phyloP scores from a whole-genome alignment of 2,797 vertebrate species.

The Galaxias olidus region DNA sequence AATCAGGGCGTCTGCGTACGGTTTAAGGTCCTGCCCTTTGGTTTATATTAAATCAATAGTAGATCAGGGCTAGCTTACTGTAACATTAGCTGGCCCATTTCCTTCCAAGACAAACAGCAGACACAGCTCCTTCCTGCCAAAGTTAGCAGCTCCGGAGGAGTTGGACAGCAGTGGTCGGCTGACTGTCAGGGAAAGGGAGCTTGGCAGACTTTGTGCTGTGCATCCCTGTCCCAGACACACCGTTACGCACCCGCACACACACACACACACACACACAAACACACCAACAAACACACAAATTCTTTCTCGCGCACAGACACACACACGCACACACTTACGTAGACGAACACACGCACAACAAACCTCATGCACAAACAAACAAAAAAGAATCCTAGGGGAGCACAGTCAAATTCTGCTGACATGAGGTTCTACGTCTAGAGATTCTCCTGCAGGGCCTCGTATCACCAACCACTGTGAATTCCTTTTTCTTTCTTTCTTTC shows the following conservation, averaged over 20 bases:
- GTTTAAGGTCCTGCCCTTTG: background rate
- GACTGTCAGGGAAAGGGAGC: constrained; percentile 23
- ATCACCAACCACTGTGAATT: too few species aligned
- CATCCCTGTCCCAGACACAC: too few species aligned
- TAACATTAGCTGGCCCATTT: constrained; percentile 22
- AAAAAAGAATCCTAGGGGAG: constrained; percentile 26
- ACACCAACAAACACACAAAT: background rate
- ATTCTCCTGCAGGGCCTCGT: too few species aligned
- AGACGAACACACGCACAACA: background rate
- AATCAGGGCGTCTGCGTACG: constrained; percentile 11
- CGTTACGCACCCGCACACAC: too few species aligned
- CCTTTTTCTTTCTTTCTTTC: constrained; percentile 13
- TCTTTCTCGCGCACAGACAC: background rate
- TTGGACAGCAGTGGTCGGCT: constrained; percentile 11
- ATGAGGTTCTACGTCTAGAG: constrained; percentile 11
- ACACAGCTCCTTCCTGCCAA: constrained; percentile 28
- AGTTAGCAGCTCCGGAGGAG: constrained; percentile 5
- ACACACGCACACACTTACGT: background rate
- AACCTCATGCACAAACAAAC: too few species aligned
- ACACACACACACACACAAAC: background rate
- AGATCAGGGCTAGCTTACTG: background rate
- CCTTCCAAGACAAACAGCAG: constrained; percentile 8
- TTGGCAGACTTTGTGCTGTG: constrained; percentile 11
- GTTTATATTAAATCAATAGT: constrained; percentile 20
- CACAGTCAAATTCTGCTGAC: constrained; percentile 27